Percentiles rank a stretch among this genome's conserved stretches.
These are phyloP conservation scores for Leucozona laternaria DNA, from an alignment of 2,888 invertebrate genomes.

Conservation along the genomic window DNA sequence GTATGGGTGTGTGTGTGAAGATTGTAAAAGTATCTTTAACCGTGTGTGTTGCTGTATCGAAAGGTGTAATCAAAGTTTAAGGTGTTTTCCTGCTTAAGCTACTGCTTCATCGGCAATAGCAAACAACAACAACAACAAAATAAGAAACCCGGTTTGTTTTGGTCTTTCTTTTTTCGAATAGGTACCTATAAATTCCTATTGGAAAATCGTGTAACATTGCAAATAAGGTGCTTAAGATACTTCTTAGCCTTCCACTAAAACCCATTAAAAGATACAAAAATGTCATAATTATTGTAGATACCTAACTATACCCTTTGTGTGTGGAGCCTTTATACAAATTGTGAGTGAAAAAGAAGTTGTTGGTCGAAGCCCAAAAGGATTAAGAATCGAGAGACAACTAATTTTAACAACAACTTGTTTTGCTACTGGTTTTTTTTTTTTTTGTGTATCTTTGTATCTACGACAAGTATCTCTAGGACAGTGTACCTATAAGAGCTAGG, in stretches of 20 bases:
- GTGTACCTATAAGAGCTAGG: neutral
- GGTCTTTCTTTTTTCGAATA: neutral
- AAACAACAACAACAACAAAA: neutral
- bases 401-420: slow-evolving; percentile 54
- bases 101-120: slow-evolving; percentile 2
- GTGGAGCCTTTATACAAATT: neutral
- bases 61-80: slow-evolving; percentile 58
- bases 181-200: slow-evolving; percentile 25
- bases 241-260: neutral
- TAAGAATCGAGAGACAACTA: slow-evolving; percentile 32
- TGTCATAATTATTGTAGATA: slow-evolving; percentile 36
- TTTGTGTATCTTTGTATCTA: slow-evolving; percentile 27
- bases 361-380: slow-evolving; percentile 10
- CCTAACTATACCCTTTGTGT: too few species aligned
- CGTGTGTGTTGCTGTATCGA: slow-evolving; percentile 28
- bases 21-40: slow-evolving; percentile 7
- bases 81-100: slow-evolving; percentile 53
- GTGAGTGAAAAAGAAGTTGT: slow-evolving; percentile 28
- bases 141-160: slow-evolving; percentile 60
- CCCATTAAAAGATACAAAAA: slow-evolving; percentile 4
- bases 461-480: slow-evolving; percentile 10
- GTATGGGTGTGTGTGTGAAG: slow-evolving; percentile 2
- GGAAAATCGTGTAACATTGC: slow-evolving; percentile 26
- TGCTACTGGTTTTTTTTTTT: slow-evolving; percentile 66
- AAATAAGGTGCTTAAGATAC: slow-evolving; percentile 21